Evolutionary conservation across 2,113 vertebrate genomes (phyloP), one percentile per base, ranked within the genome.

Genomic region (Proterorhinus semilunaris): DNA sequence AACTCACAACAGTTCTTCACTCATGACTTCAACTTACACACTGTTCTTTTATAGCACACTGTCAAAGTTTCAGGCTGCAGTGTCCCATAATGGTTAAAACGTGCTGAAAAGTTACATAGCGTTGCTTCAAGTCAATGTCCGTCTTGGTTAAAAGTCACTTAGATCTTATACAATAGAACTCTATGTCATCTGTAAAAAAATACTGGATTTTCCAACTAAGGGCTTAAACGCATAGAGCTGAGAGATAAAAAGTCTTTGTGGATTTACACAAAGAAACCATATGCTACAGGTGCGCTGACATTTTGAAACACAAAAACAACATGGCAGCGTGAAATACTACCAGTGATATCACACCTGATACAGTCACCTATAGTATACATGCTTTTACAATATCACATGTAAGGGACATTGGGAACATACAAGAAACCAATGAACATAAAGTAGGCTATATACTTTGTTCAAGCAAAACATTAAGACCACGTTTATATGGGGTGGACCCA

Each of bases 361-460:
- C 70, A 65, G 74, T 63, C 77, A 45, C 64, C n/a, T 5, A 69
- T 70, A 36, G 27, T 36, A 36, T 36, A 76, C 74, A 84, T 82
- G 82, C 64, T 81, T 10, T 6, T 48, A 72, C 21, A 52, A 64
- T 45, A 75, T 16, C 66, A 79, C 68, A 76, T 21, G 50, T 59
- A 13, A 62, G 66, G 58, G 54, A 15, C 27, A 21, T 70, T 8
- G 50, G 65, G 21, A n/a, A 76, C 58, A 72, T 46, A 76, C 21
- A 62, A 46, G 75, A 74, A 61, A 69, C 58, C 62, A 75, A 54
- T 53, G 66, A 72, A 47, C 63, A 67, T 68, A 21, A 65, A 69
- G 62, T 51, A 27, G 12, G 12, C 49, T 51, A 65, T 76, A 81
- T 76, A 69, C 62, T 66, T 83, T 1, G 2, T 11, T 27, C 53